Evolutionary conservation across 2,797 vertebrate genomes (phyloP), one percentile per base, ranked within the genome.

Genomic region (Bucorvus abyssinicus): DNA sequence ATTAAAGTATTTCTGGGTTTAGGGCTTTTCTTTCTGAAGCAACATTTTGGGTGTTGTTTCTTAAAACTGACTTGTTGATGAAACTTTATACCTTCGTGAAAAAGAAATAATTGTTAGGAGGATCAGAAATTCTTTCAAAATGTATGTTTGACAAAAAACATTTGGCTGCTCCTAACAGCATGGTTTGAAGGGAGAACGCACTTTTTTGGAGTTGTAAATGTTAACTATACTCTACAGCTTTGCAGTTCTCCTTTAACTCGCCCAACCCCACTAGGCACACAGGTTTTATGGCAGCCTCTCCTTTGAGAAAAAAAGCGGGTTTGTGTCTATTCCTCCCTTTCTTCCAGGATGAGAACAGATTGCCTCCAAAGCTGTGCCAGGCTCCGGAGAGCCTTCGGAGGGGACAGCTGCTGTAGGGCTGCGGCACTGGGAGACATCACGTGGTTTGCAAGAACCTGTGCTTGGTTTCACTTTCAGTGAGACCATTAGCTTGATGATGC

Each of bases 221-320:
- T 49, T 49, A 49, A 49, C 24, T 23, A 12, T 23, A 49, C 49
- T 49, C 49, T 11, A 49, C 68, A 67, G 6, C 40, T 80, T 45
- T 7, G 19, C 59, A n/a, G 2, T 49, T 55, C 50, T 71, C 49
- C 45, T 93, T 57, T 55, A 27, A 64, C 55, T 84, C 38, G 23
- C 34, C 67, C n/a, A 12, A 55, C 24, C 8, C 23, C 0, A 0
- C 17, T 12, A 49, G 42, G 38, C 38, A 40, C 19, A 16, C 5
- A 7, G 55, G 49, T 53, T 81, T 82, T 21, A 49, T 10, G 32
- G 45, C 57, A 86, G 36, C 45, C 57, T 71, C 34, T 59, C 74
- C 32, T 59, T 10, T 36, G 15, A 34, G 22, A 67, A 40, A 61
- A 45, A 15, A 32, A 12, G 63, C 47, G 16, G 34, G 21, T 87